phyloP scores from a whole-genome alignment of 30 jellyfish, hydroid and myxozoan species.

The Rhopilema esculentum region DNA sequence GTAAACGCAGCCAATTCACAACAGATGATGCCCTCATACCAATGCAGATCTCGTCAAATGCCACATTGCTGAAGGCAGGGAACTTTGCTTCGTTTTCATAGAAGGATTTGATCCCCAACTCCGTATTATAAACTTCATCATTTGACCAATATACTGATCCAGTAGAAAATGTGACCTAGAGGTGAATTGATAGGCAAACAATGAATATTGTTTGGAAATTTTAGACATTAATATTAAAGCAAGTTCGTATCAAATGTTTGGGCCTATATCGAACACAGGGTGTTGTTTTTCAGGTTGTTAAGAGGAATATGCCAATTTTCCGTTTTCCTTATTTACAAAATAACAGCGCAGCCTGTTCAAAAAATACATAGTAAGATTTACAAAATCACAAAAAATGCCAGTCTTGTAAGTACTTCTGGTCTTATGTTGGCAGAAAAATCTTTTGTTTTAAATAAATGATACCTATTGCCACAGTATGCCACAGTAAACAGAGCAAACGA shows the following conservation, averaged over 20 bases:
- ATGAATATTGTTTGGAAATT: not conserved
- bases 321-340: too few relatives aligned
- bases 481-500: not conserved
- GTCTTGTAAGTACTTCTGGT: too few relatives aligned
- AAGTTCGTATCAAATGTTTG: too few relatives aligned
- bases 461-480: not conserved
- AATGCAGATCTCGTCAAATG: slow-evolving; percentile 23
- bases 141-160: slow-evolving; percentile 16
- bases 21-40: slow-evolving; percentile 6
- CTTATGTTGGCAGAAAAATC: not conserved
- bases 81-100: slow-evolving; percentile 30
- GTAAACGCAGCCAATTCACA: slow-evolving; percentile 12
- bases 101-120: slow-evolving; percentile 27
- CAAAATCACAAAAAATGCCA: too few relatives aligned
- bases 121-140: slow-evolving; percentile 5
- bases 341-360: too few relatives aligned
- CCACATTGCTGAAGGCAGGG: not conserved
- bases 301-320: too few relatives aligned
- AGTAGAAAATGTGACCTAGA: not conserved
- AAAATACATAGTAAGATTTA: too few relatives aligned
- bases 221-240: not conserved
- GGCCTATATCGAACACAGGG: too few relatives aligned
- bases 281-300: too few relatives aligned
- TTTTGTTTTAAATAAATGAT: too few relatives aligned
- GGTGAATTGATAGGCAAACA: not conserved